phyloP scores from a whole-genome alignment of 2,888 invertebrate species.

The Limnephilus lunatus region DNA sequence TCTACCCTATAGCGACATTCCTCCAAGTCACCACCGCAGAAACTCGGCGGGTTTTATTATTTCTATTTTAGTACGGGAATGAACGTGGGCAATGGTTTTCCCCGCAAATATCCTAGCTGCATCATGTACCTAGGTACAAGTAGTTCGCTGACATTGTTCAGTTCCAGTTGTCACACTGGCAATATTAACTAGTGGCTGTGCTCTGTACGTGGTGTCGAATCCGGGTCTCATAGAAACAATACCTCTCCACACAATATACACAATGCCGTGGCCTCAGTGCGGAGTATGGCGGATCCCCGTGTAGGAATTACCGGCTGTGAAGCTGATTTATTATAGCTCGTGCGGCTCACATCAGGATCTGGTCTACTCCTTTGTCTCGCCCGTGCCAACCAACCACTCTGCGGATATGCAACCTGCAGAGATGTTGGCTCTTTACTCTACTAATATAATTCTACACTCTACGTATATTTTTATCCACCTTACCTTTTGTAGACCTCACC shows the following conservation, averaged over 20 bases:
- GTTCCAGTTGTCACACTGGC: neutral
- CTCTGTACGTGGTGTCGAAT: constrained; percentile 1
- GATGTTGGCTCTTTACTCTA: neutral
- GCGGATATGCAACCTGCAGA: constrained; percentile 13
- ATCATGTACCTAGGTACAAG: neutral
- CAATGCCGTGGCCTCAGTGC: constrained; percentile 33
- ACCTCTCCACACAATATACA: neutral
- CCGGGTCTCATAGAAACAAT: constrained; percentile 30
- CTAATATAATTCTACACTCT: neutral
- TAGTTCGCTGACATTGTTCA: neutral
- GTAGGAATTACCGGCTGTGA: neutral
- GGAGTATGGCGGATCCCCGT: neutral
- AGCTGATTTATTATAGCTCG: constrained; percentile 53
- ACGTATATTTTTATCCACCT: neutral
- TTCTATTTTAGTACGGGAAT: neutral
- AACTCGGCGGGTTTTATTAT: neutral
- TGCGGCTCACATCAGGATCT: constrained; percentile 52
- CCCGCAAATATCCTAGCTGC: neutral
- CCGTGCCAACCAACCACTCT: neutral
- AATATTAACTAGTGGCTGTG: neutral
- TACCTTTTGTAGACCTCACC: neutral
- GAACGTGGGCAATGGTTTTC: neutral
- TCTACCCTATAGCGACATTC: neutral
- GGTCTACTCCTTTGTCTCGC: constrained; percentile 48
- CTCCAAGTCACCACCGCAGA: neutral